Evolutionary conservation across 2,797 vertebrate genomes (phyloP).

Genomic region (Arrhamphus sclerolepis): DNA sequence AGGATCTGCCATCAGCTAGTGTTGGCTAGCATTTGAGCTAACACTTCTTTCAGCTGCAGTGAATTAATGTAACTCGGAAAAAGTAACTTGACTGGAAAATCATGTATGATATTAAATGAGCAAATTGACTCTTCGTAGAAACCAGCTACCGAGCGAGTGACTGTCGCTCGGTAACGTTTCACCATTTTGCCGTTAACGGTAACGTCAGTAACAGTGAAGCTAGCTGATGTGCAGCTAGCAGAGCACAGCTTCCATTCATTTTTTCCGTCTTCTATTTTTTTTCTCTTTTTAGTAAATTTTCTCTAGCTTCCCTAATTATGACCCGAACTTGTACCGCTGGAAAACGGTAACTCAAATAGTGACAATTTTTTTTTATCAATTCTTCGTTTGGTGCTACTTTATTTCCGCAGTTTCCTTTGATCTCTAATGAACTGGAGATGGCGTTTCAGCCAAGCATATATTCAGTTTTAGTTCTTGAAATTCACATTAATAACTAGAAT

Average conservation of each 20-base stretch:
- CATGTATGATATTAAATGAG: not conserved
- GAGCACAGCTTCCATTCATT: slow-evolving; percentile 58
- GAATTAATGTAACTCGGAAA: not conserved
- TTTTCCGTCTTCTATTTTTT: not conserved
- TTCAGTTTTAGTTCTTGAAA: no score
- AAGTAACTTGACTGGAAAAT: not conserved
- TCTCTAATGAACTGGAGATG: no score
- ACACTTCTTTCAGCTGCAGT: slow-evolving; percentile 9
- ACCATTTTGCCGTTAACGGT: slow-evolving; percentile 33
- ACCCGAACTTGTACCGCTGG: rapidly evolving
- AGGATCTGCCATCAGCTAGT: slow-evolving; percentile 45
- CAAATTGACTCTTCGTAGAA: not conserved
- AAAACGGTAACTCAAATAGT: not conserved
- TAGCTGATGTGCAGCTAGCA: slow-evolving; percentile 44
- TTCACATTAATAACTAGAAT: no score
- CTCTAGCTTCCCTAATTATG: no score
- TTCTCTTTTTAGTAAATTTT: no score
- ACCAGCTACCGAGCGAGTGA: not conserved
- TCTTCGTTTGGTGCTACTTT: no score
- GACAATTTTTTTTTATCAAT: no score
- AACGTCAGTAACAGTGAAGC: slow-evolving; percentile 26
- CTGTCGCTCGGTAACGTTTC: slow-evolving; percentile 6
- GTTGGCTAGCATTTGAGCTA: slow-evolving; percentile 64
- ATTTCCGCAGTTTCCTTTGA: no score
- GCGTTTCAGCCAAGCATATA: no score